Conservation (phyloP, 2,797 vertebrate genomes). For the Geotria australis region DNA sequence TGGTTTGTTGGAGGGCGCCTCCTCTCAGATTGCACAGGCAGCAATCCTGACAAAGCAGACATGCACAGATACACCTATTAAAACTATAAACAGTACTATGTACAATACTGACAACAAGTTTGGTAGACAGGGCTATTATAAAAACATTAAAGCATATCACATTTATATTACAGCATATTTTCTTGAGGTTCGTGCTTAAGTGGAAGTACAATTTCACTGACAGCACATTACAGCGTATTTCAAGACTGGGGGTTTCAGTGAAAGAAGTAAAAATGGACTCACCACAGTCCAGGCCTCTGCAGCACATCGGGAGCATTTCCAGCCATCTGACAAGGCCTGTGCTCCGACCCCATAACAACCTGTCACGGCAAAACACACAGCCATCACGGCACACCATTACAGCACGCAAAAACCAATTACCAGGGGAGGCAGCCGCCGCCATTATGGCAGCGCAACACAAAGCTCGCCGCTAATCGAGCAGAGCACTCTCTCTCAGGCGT, state of each 20-base stretch:
- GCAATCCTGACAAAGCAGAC: constrained; percentile 36
- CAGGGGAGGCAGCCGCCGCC: no score
- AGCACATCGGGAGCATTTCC: constrained; percentile 54
- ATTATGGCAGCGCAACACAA: no score
- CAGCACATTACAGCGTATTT: not conserved
- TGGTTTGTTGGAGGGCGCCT: constrained; percentile 60
- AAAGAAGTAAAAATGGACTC: constrained; percentile 9
- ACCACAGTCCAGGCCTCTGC: constrained; percentile 44
- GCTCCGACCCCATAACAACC: constrained; percentile 70
- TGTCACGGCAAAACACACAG: constrained; percentile 6
- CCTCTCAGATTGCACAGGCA: constrained; percentile 75
- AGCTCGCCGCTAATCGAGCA: no score
- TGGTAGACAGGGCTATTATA: no score
- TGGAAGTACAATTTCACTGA: not conserved
- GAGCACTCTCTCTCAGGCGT: no score
- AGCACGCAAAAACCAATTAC: not conserved
- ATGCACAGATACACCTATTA: not conserved
- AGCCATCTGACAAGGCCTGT: constrained; percentile 24
- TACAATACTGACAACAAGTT: no score
- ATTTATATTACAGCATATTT: no score
- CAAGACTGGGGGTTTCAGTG: constrained; percentile 1
- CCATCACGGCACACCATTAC: not conserved
- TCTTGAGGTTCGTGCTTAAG: no score
- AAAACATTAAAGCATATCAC: no score
- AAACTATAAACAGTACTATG: no score